Evolutionary conservation across 1,140 invertebrate genomes (phyloP), one percentile per base, ranked within the genome.

Genomic region (Dinoponera quadriceps): DNA sequence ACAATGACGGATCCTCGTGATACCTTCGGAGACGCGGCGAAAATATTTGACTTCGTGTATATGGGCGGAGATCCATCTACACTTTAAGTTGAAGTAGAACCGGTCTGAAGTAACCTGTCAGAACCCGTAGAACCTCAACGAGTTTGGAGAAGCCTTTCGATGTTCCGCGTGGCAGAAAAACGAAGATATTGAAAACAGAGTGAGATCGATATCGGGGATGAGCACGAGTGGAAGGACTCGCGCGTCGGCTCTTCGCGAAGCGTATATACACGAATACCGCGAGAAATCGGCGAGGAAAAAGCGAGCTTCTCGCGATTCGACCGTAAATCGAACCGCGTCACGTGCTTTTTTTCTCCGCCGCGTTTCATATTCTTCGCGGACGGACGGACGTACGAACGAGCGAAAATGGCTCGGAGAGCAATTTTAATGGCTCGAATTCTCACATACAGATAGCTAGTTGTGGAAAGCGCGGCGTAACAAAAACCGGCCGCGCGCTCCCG

Each of bases 71-170:
- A 71, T 80, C 75, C 75, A 54, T 80, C 75, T 80, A 80, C 75
- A 80, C 65, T 80, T 80, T 57, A 80, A 80, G 75, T 80, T 69
- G 75, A 80, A 80, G 75, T 71, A 57, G 75, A 80, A 80, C 75
- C 75, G 75, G 75, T 80, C 75, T 80, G 75, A 80, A 80, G 75
- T 80, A 80, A 80, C 75, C 75, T 80, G 75, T 80, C 75, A 80
- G 75, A 80, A 80, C 75, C 65, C 65, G 75, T 80, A 80, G 75
- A 80, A 57, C 75, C 75, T 80, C 75, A 80, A 80, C 75, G 65
- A 80, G 75, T 80, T 80, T 80, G 75, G 75, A 80, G 75, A 80
- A 80, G 75, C 75, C 75, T 80, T 80, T 80, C 75, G 65, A 80
- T 80, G 75, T 80, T 69, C 75, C 75, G 75, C 75, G 65, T 80